Evolutionary conservation across 2,113 vertebrate genomes (phyloP).

Genomic region (Nesogale talazaci): DNA sequence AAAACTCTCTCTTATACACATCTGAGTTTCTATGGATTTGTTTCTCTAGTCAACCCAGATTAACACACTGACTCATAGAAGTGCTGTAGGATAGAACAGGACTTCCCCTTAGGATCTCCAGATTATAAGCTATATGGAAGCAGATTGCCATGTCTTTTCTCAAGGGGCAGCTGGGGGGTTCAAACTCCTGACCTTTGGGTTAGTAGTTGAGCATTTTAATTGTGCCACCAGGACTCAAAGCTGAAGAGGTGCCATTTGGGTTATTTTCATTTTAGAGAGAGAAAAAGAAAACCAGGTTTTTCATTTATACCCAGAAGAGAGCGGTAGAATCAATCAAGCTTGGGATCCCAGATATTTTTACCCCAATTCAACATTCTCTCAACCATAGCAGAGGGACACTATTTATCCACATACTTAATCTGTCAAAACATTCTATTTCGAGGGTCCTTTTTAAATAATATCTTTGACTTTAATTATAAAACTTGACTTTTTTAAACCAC

Average conservation of each 20-base stretch:
- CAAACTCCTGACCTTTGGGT: neutral
- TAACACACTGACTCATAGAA: no score
- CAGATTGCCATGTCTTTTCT: neutral
- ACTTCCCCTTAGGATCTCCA: neutral
- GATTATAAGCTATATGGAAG: neutral
- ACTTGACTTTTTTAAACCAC: neutral
- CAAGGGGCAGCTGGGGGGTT: neutral
- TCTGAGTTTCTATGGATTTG: no score
- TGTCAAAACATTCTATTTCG: conserved; percentile 78
- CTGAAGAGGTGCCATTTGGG: neutral
- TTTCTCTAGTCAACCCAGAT: no score
- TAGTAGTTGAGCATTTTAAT: neutral
- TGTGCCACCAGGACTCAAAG: neutral
- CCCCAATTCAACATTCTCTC: neutral
- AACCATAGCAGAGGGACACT: conserved; percentile 40
- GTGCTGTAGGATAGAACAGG: neutral
- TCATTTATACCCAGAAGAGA: neutral
- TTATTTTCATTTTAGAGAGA: conserved; percentile 36
- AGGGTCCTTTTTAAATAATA: neutral
- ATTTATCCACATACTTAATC: conserved; percentile 79
- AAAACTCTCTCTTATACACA: no score
- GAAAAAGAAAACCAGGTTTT: neutral
- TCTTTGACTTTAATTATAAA: no score
- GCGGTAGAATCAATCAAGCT: neutral
- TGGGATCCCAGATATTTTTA: neutral